Evolutionary conservation across 1,140 invertebrate species (phyloP).

Genomic region (Meloidogyne floridensis): DNA sequence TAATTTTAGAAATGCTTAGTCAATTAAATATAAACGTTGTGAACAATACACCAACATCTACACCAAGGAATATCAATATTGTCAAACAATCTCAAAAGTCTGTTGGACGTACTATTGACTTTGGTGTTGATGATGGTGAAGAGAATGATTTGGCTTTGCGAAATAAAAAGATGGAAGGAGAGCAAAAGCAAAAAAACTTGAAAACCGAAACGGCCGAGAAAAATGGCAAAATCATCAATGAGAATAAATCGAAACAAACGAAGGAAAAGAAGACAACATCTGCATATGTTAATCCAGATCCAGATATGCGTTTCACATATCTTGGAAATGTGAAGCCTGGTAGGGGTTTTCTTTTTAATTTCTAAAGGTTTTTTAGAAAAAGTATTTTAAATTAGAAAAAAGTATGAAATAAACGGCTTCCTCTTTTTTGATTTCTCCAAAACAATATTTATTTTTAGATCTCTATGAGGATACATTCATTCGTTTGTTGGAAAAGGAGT

Average conservation of each 20-base stretch:
- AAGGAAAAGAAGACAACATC: background rate
- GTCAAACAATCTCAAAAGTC: constrained; percentile 3
- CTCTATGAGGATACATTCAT: background rate
- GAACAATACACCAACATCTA: constrained; percentile 21
- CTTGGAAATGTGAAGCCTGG: background rate
- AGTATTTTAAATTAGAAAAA: no score
- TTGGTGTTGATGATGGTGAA: background rate
- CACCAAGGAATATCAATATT: background rate
- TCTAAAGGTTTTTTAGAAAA: no score
- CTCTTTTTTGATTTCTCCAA: no score
- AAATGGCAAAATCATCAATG: background rate
- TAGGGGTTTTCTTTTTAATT: background rate
- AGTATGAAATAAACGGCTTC: no score
- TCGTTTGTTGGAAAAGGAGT: background rate
- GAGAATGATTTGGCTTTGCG: background rate
- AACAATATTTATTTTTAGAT: background rate
- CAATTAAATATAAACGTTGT: constrained; percentile 13
- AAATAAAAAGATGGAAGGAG: background rate
- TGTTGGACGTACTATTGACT: background rate
- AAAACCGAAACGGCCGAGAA: no score
- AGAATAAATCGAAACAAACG: constrained; percentile 2
- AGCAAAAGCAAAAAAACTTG: background rate
- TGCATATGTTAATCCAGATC: background rate
- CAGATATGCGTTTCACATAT: constrained; percentile 28
- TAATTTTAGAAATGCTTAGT: constrained; percentile 5